A percentile compares a stretch with the other conserved stretches of the same genome.
Conservation (phyloP, 2,113 vertebrate species). For the Gopherus evgoodei region DNA sequence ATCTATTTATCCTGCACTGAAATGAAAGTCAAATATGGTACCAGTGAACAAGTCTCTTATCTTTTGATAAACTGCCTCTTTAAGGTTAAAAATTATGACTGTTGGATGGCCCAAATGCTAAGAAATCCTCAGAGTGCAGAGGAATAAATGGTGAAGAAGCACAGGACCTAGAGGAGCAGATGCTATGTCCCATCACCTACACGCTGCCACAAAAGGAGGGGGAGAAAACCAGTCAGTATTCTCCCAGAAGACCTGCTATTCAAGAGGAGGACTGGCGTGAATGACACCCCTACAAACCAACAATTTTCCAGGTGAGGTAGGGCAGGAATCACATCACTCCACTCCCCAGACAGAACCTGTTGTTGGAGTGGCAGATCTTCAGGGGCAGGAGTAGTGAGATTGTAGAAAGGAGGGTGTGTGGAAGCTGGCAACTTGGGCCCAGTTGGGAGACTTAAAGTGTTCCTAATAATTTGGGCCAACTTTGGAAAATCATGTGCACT, state of each 20-base stretch:
- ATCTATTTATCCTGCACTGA: too few species aligned
- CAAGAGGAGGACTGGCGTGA: neutral
- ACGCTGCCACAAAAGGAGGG: neutral
- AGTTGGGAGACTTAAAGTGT: neutral
- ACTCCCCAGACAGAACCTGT: neutral
- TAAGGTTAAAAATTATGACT: neutral
- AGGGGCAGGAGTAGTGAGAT: neutral
- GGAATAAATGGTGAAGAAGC: neutral
- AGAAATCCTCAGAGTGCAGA: neutral
- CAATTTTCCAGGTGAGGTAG: neutral
- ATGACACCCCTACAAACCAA: neutral
- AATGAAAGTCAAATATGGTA: neutral
- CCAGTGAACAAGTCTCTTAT: neutral
- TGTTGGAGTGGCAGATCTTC: neutral
- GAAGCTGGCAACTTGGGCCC: neutral
- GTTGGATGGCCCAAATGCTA: neutral
- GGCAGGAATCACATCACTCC: neutral
- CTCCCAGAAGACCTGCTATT: neutral
- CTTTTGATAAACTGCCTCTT: neutral
- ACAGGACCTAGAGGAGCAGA: neutral
- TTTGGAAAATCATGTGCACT: neutral
- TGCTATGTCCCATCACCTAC: neutral
- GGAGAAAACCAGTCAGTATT: neutral
- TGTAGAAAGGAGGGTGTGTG: neutral
- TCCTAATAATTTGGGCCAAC: neutral